Evolutionary conservation across 1,140 invertebrate species (phyloP), one percentile per base, ranked within the genome.

Genomic region (Thereuonema tuberculata): DNA sequence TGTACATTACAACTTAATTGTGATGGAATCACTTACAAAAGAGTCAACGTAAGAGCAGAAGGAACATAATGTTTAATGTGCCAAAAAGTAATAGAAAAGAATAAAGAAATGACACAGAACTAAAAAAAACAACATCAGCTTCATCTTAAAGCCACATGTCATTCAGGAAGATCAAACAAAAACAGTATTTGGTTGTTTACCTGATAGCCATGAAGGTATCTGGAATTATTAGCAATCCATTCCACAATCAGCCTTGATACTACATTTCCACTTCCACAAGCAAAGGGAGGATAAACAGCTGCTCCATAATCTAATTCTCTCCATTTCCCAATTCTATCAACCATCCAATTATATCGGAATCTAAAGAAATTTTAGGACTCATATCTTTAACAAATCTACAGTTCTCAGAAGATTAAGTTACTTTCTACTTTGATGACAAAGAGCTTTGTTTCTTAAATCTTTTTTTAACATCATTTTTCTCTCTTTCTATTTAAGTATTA

Each of bases 311-410:
- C 62, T 27, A 58, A 52, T 58, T 68, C 67, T 2, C 60, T 31
- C 67, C 67, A 68, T 62, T 68, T 68, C 3, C 67, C 66, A 49
- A 62, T 46, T 28, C 62, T 57, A 56, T 68, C 62, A 2, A 67
- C 54, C 3, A 52, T 37, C 67, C 64, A 68, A 17, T 62, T 48
- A 25, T 56, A 60, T 26, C 67, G 53, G 21, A 55, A 55, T 12
- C 48, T 50, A 50, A 50, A 20, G 9, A 9, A 43, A 12, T n/a
- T 43, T 43, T 43, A 43, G 37, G 37, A 12, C n/a, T 43, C 9
- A 43, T n/a, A n/a, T n/a, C 37, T n/a, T 43, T n/a, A 9, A 9
- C 37, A 43, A 43, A n/a, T 9, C 37, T 12, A n/a, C 9, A 43
- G 37, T 9, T 9, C 9, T 43, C 37, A 43, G 37, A n/a, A n/a